Base-by-base conservation (phyloP, 2,797 vertebrate species). In the Poeciliopsis gracilis region DNA sequence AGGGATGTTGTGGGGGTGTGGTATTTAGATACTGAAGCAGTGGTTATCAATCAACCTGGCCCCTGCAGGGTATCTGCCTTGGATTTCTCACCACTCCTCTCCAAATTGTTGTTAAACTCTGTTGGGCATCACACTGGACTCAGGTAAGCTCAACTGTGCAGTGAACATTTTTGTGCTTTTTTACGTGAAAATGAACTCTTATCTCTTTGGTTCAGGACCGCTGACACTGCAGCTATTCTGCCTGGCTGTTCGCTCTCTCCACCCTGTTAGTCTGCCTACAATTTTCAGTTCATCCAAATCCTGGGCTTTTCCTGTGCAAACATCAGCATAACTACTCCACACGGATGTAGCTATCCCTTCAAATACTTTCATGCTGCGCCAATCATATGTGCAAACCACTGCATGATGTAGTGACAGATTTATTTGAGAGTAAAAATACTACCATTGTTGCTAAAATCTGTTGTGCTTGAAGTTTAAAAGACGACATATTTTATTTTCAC, bases 31-130 rank as follows among this genome's bases (percentile, higher is more conserved):
- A 43, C 38, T 23, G 41, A 5, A 45, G 41, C 41, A n/a, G 38
- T 6, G 15, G 38, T 45, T 70, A 70, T 70, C 41, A 70, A 28
- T 70, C 67, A 28, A 15, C n/a, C 38, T 45, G 41, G 67, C 41
- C 41, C 67, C 67, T 70, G 67, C 67, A 45, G 67, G 41, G 45
- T 70, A n/a, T 70, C 38, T n/a, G 16, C 41, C 25, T n/a, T 70
- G 67, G 67, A 70, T 45, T 70, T 25, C 25, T 70, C 41, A 16
- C 67, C 25, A 7, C 13, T 45, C 25, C 25, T 70, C 23, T 70
- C 25, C 25, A 11, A 25, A 45, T 43, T 13, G 67, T 45, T 28
- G 67, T 28, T 28, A 70, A n/a, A 43, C 67, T 45, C 41, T 43
- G 4, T 45, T n/a, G 67, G 13, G 67, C 2, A 45, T 15, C 5